Evolutionary conservation across 2,888 invertebrate species (phyloP).

Genomic region (Phorcus lineatus): DNA sequence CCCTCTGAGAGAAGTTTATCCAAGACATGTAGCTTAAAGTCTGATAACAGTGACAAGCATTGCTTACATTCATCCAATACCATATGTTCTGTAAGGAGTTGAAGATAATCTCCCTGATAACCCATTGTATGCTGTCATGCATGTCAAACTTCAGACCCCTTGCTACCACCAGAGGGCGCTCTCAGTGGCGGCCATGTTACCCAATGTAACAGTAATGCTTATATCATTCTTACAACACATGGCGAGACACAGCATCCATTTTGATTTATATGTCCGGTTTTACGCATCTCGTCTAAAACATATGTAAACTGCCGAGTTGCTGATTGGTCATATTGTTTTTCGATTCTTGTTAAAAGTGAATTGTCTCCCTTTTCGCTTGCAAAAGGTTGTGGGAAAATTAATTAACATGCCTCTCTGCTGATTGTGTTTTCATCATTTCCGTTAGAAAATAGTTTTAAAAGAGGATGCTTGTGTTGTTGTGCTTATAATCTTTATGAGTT

Average conservation of each 20-base stretch:
- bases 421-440: constrained; percentile 6
- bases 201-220: background rate
- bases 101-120: background rate
- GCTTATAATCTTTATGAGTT: too few relatives aligned
- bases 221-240: background rate
- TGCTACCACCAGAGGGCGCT: background rate
- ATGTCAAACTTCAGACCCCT: background rate
- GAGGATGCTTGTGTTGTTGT: too few relatives aligned
- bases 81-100: background rate
- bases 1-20: too few relatives aligned
- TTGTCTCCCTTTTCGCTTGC: background rate
- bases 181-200: background rate
- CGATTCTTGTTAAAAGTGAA: background rate
- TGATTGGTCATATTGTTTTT: background rate
- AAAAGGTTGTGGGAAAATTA: background rate
- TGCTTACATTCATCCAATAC: background rate
- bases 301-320: background rate
- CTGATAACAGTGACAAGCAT: background rate
- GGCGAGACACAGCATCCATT: background rate
- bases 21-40: too few relatives aligned
- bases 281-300: background rate
- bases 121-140: constrained; percentile 3
- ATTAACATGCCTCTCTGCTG: background rate
- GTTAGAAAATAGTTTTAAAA: too few relatives aligned
- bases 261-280: constrained; percentile 7